Evolutionary conservation across 23 tunicate species (phyloP), one percentile per base, ranked within the genome.

Genomic region (Oikopleura dioica): DNA sequence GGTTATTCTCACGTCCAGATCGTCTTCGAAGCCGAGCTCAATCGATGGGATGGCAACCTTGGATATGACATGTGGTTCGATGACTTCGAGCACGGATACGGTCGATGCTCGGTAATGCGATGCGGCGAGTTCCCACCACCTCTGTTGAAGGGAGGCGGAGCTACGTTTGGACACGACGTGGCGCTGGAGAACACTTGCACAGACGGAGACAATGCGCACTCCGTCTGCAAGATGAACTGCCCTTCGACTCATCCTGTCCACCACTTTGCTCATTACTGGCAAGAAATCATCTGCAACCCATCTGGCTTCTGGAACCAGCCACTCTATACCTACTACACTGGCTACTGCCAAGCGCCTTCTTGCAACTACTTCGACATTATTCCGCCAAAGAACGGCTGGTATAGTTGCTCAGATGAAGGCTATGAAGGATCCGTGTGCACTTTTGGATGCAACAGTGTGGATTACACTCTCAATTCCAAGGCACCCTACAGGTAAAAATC

Each of bases 381-480:
- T 2, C 72, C 72, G 32, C 72, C 72, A 63, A 31, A 63, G 26
- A 63, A 63, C 26, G 72, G 72, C 2, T 63, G 72, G 72, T 63
- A 63, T 28, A 12, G 30, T 24, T 63, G 72, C 33, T 16, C 72
- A 63, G 33, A 23, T 63, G 32, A 63, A 28, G 72, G 72, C 2
- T 63, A 63, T 63, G 72, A 63, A 63, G 72, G 72, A 63, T 2
- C 33, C 16, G 72, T 16, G 72, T 63, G 72, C 72, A 63, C 72
- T 21, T 63, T 63, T 28, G 72, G 72, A 4, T 63, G 72, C 33
- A 63, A 63, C 26, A 12, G 30, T 21, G 72, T 63, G 2, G 72
- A 63, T 63, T 63, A 16, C 33, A 63, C 16, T 2, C 72, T 63
- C 72, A 4, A 63, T 16, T 2, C 16, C 26, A 63, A 63, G 26